Base-by-base conservation (phyloP, 2,888 invertebrate species). In the Drosophila koepferae region DNA sequence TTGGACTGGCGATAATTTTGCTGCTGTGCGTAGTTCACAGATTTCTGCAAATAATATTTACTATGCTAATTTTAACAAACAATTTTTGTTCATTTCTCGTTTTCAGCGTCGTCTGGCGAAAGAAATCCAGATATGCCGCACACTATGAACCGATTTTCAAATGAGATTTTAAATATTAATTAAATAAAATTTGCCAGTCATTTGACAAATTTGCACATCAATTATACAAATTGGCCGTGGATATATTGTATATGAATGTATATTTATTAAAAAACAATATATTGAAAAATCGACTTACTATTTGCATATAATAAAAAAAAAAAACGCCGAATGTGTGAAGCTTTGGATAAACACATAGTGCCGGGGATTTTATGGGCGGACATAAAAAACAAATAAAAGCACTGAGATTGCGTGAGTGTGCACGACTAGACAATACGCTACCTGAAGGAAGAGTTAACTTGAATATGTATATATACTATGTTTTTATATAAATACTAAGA, bases 81-180 rank as follows among this genome's bases (percentile, higher is more conserved):
- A 20, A 40, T 23, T 9, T 14, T 16, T n/a, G n/a, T 44, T 20
- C 20, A 2, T 5, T 34, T 23, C 55, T 41, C 36, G 23, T 53
- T 80, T 76, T 44, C 68, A 91, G 91, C 41, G 72, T 83, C n/a
- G 75, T 91, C 53, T 79, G 84, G 71, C 81, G 74, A 4, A 72
- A 83, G 58, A 90, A 88, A 63, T 54, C 70, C 9, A 62, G 20
- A 1, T 76, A 82, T 60, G 55, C 69, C 1, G 51, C 46, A 41
- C 75, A 82, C 72, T 91, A 91, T 40, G 79, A 74, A 3, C 66
- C 75, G 20, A 69, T 84, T 16, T 86, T 88, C 8, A 89, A 74
- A 46, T 89, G 59, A 81, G 38, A 12, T 16, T 20, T 49, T 7
- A 12, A 3, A 4, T n/a, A 28, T 12, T 23, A 20, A 46, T 56